These are phyloP conservation scores for Iguana delicatissima DNA, from an alignment of 2,797 vertebrate species.

Conservation along the genomic window DNA sequence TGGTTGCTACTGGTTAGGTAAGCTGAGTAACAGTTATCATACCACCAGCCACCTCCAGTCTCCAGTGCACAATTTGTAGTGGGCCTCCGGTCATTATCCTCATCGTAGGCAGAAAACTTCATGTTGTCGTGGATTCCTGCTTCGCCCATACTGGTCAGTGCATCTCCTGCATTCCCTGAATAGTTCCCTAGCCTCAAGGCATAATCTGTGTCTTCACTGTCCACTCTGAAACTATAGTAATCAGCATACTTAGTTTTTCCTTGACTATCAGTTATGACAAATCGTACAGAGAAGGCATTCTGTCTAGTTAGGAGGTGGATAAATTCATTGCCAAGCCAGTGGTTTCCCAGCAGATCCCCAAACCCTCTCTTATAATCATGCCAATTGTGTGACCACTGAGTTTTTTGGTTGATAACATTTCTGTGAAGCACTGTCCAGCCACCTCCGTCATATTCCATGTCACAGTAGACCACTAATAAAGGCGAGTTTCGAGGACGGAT, in stretches of 20 bases:
- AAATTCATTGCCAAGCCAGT: slow-evolving; percentile 54
- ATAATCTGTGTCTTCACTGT: slow-evolving; percentile 1
- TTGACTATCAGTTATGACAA: background rate
- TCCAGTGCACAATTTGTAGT: slow-evolving; percentile 29
- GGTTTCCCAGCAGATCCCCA: slow-evolving; percentile 26
- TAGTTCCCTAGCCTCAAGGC: slow-evolving; percentile 32
- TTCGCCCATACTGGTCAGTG: slow-evolving; percentile 23
- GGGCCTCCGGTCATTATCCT: slow-evolving; percentile 40
- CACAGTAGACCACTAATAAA: slow-evolving; percentile 34
- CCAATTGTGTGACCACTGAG: background rate
- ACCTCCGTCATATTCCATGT: slow-evolving; percentile 32
- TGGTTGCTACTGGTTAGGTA: slow-evolving; percentile 24
- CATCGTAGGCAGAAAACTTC: slow-evolving; percentile 51
- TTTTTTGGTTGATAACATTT: background rate
- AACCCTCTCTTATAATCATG: slow-evolving; percentile 23
- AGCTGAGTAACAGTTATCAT: slow-evolving; percentile 45
- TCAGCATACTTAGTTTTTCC: slow-evolving; percentile 22
- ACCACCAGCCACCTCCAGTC: slow-evolving; percentile 40
- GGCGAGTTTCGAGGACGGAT: slow-evolving; percentile 6
- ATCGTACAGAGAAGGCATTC: slow-evolving; percentile 34
- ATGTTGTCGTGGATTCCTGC: slow-evolving; percentile 1
- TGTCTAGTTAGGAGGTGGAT: slow-evolving; percentile 40
- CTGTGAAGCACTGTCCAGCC: slow-evolving; percentile 45
- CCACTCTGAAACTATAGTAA: background rate
- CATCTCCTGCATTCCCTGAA: slow-evolving; percentile 10